A percentile compares a stretch with the other conserved stretches of the same genome.
Conservation (phyloP, 2,113 vertebrate genomes). For the Actinemys pallida region DNA sequence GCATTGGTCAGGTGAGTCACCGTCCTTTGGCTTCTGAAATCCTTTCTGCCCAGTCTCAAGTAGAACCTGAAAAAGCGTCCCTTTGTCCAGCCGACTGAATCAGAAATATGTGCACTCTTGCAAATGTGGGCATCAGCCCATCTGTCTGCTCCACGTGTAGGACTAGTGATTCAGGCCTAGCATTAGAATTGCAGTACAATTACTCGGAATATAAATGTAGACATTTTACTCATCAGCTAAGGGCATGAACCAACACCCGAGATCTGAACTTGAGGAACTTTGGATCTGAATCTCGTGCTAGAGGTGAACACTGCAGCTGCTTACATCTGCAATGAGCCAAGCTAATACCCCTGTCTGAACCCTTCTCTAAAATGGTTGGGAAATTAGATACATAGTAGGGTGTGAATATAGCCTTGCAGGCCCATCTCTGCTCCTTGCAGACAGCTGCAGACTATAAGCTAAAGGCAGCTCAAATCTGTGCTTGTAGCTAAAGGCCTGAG, state of each 20-base stretch:
- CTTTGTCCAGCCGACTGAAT: background rate
- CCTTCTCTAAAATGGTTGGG: background rate
- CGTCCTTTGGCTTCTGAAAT: background rate
- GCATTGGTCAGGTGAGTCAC: background rate
- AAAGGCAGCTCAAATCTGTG: background rate
- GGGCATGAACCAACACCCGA: background rate
- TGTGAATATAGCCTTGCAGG: background rate
- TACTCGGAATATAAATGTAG: background rate
- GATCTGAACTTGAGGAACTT: background rate
- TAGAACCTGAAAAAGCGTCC: background rate
- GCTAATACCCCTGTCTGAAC: background rate
- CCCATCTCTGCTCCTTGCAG: background rate
- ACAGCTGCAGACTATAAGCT: background rate
- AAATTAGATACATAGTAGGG: background rate
- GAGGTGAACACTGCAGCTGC: background rate
- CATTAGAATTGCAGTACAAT: background rate
- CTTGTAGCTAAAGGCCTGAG: background rate
- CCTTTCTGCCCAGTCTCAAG: background rate
- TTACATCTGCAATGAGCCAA: background rate
- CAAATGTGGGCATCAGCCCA: background rate
- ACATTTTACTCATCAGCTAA: background rate
- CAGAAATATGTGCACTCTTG: background rate
- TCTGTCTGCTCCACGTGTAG: background rate
- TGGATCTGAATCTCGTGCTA: background rate
- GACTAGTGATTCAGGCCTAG: background rate